Conservation (phyloP, 2,888 invertebrate genomes). For the Galerucella calmariensis region DNA sequence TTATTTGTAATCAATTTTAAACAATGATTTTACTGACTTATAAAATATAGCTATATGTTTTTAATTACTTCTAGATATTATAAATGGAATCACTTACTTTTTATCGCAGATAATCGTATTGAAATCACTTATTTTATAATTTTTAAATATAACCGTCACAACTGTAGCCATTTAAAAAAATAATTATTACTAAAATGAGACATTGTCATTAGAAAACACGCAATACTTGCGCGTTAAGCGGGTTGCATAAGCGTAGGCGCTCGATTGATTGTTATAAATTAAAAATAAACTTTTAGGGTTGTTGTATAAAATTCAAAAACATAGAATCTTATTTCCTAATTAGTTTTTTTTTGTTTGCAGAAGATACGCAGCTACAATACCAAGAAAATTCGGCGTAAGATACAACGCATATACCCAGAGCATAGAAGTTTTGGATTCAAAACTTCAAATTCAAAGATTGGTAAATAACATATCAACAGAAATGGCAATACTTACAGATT, state of each 20-base stretch:
- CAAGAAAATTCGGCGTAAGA: conserved; percentile 90
- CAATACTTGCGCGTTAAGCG: not conserved
- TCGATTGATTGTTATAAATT: not conserved
- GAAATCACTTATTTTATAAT: too few species aligned
- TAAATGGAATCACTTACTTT: too few species aligned
- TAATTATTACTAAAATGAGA: not conserved
- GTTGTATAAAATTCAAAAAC: not conserved
- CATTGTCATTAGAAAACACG: not conserved
- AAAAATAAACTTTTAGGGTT: too few species aligned
- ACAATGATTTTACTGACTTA: too few species aligned
- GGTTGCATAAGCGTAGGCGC: not conserved
- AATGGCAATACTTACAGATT: conserved; percentile 81
- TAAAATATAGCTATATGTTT: too few species aligned
- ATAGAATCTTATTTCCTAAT: not conserved
- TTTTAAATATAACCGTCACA: too few species aligned
- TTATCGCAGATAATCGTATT: too few species aligned
- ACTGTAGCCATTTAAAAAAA: too few species aligned
- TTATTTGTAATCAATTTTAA: too few species aligned
- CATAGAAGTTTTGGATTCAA: conserved; percentile 93
- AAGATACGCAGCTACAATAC: conserved; percentile 92
- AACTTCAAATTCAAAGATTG: conserved; percentile 86
- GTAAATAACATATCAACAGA: conserved; percentile 84
- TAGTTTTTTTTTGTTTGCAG: conserved; percentile 67
- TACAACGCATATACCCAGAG: conserved; percentile 97
- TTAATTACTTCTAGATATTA: too few species aligned